Evolutionary conservation across 2,797 vertebrate genomes (phyloP).

Genomic region (Xenopus petersii): DNA sequence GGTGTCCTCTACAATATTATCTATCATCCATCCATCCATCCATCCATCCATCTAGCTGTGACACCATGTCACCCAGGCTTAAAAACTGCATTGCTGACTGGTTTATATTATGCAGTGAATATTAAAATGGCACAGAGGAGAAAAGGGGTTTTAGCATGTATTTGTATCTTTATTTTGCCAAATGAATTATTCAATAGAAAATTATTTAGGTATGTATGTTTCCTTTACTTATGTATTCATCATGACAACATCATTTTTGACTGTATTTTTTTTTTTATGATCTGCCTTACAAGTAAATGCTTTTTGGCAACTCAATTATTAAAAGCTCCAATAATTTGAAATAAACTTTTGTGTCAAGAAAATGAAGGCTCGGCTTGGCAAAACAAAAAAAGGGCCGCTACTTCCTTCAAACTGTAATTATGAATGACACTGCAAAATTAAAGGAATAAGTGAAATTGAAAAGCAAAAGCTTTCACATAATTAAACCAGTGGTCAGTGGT

Average conservation of each 20-base stretch:
- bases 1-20: too few species aligned
- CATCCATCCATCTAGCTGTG: too few species aligned
- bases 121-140: not conserved
- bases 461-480: slow-evolving; percentile 7
- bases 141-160: not conserved
- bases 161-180: not conserved
- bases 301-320: slow-evolving; percentile 35
- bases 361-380: not conserved
- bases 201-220: slow-evolving; percentile 8
- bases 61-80: too few species aligned
- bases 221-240: not conserved
- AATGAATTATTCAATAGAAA: slow-evolving; percentile 2
- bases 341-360: slow-evolving; percentile 2
- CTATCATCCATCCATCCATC: too few species aligned
- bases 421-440: slow-evolving; percentile 26
- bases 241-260: slow-evolving; percentile 5
- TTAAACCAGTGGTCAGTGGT: slow-evolving; percentile 5
- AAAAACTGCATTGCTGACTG: too few species aligned
- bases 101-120: not conserved
- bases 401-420: slow-evolving; percentile 17
- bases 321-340: slow-evolving; percentile 19
- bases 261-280: not conserved
- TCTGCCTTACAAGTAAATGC: slow-evolving; percentile 25
- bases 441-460: not conserved
- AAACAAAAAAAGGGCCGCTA: not conserved